Evolutionary conservation across 2,888 invertebrate species (phyloP).

Genomic region (Perizoma affinitatum): DNA sequence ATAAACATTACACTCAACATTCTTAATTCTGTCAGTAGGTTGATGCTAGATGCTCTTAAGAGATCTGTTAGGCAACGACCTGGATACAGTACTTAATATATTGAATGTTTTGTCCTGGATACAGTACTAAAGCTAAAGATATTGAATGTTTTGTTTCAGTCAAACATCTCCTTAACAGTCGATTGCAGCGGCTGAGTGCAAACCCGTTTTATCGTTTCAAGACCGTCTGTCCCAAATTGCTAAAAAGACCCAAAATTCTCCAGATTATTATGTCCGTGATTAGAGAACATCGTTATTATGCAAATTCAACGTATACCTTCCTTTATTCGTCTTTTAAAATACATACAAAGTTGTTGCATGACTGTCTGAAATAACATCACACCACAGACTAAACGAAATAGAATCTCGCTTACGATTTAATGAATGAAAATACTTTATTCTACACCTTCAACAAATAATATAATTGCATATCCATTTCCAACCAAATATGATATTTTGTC

Average conservation of each 20-base stretch:
- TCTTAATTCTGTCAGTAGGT: too few species aligned
- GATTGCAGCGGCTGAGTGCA: slow-evolving; percentile 33
- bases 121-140: too few species aligned
- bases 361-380: background rate
- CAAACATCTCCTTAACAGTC: slow-evolving; percentile 38
- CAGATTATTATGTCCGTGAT: slow-evolving; percentile 30
- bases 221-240: slow-evolving; percentile 41
- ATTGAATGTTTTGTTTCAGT: slow-evolving; percentile 1
- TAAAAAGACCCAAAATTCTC: slow-evolving; percentile 35
- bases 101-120: background rate
- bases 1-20: too few species aligned
- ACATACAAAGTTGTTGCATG: background rate
- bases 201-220: slow-evolving; percentile 46
- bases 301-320: slow-evolving; percentile 49
- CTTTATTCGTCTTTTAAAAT: slow-evolving; percentile 37
- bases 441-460: too few species aligned
- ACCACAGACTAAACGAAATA: background rate
- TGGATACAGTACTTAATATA: background rate
- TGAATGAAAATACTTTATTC: too few species aligned
- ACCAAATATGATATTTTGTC: too few species aligned
- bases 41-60: too few species aligned
- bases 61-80: too few species aligned
- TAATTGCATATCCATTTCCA: too few species aligned
- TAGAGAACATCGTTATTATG: slow-evolving; percentile 53
- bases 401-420: too few species aligned